These are phyloP conservation scores for Myiozetetes cayanensis DNA, from an alignment of 2,113 vertebrate genomes.

Conservation along the genomic window DNA sequence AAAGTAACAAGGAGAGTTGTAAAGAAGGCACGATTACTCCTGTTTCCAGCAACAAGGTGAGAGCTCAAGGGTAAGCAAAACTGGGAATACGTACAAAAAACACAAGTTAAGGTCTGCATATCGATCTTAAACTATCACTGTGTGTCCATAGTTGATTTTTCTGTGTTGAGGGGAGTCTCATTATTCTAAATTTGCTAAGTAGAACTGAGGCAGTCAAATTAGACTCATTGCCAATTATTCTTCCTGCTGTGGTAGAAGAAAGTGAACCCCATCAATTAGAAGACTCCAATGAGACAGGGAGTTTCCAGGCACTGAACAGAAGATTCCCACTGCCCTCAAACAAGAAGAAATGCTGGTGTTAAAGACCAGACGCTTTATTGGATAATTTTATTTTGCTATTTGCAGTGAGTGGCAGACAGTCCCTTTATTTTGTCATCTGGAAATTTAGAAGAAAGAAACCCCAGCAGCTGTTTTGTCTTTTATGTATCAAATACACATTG, in stretches of 20 bases:
- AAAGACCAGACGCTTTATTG: not conserved
- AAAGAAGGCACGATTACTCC: not conserved
- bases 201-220: not conserved
- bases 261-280: not conserved
- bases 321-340: not conserved
- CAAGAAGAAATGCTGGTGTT: not conserved
- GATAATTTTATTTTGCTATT: not conserved
- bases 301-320: not conserved
- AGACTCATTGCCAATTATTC: not conserved
- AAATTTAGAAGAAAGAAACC: not conserved
- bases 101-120: not conserved
- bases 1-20: not conserved
- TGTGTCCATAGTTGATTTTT: not conserved
- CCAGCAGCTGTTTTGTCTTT: not conserved
- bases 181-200: not conserved
- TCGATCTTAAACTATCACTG: not conserved
- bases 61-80: not conserved
- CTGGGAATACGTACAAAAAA: not conserved
- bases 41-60: not conserved
- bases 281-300: fast-evolving
- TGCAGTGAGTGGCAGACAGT: not conserved
- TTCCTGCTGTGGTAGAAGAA: not conserved
- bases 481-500: not conserved
- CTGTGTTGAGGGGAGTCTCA: not conserved
- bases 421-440: not conserved